Evolutionary conservation across 2,113 vertebrate genomes (phyloP).

Genomic region (Haplochromis vanheusdeni): DNA sequence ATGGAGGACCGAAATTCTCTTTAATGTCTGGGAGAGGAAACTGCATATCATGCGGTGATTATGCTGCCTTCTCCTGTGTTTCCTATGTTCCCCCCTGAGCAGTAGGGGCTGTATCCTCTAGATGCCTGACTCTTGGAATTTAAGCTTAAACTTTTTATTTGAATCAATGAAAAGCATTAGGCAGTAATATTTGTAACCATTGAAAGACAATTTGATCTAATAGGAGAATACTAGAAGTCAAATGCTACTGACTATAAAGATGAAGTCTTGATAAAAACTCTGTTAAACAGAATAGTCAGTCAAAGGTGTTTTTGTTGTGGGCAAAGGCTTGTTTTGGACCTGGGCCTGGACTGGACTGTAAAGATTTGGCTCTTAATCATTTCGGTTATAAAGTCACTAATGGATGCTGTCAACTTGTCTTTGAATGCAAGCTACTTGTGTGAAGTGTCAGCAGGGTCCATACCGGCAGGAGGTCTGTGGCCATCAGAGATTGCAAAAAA

Average conservation of each 20-base stretch:
- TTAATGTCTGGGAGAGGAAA: conserved; percentile 36
- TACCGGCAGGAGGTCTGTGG: neutral
- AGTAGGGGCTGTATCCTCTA: neutral
- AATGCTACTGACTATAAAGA: neutral
- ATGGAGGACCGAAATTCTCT: conserved; percentile 22
- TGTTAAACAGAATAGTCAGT: neutral
- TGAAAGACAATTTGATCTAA: neutral
- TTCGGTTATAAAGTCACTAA: neutral
- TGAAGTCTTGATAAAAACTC: neutral
- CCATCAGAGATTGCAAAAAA: neutral
- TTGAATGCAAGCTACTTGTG: neutral
- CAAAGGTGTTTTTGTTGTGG: neutral
- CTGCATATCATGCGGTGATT: conserved; percentile 31
- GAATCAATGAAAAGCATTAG: conserved; percentile 1
- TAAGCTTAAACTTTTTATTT: neutral
- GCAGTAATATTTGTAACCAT: neutral
- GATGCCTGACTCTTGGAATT: neutral
- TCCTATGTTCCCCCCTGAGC: conserved; percentile 1
- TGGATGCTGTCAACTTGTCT: neutral
- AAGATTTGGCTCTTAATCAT: neutral
- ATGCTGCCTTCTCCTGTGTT: conserved; percentile 12
- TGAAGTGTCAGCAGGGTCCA: neutral
- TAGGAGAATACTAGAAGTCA: neutral
- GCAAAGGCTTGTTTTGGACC: neutral
- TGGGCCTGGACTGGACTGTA: neutral